Base-by-base conservation (phyloP, 2,888 invertebrate genomes). In the Volucella inflata region DNA sequence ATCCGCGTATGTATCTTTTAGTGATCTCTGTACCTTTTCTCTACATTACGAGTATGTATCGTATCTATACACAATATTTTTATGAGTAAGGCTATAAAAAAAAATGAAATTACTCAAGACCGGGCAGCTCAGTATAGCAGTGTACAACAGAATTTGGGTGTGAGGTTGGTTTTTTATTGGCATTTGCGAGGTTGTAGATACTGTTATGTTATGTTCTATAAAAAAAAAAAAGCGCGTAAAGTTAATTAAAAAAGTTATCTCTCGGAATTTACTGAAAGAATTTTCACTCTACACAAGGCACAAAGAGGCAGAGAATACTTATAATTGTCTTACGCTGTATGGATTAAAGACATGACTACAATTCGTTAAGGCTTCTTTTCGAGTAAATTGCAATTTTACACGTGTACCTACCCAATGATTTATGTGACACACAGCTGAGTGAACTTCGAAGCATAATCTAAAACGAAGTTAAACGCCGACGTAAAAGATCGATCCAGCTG, bases 101-200 rank as follows among this genome's bases (percentile, higher is more conserved):
- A 65, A 65, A 40, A 48, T 40, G 48, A 71, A 59, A 16, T 70
- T 77, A 62, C 57, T 62, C 57, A 78, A 53, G 57, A 71, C 64
- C 71, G 50, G n/a, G n/a, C n/a, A n/a, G n/a, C n/a, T n/a, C n/a
- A n/a, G n/a, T n/a, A n/a, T n/a, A n/a, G 70, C 17, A 16, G 64
- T 62, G 40, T 62, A 30, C 30, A 6, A 30, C 30, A 30, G 30
- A 30, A 6, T 77, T 60, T 67, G 57, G 60, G 62, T 60, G 59
- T 76, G 57, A 51, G 70, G 62, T 38, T 46, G 70, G 70, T 11
- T 59, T 71, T 71, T 71, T 71, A 65, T 71, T 64, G 48, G 57
- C 57, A 36, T 16, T 10, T 71, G 48, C 46, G 30, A 30, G 6
- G 30, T 30, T 30, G 30, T 3, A 30, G 30, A 38, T 65, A 50